These are phyloP conservation scores for Atrichornis clamosus DNA, from an alignment of 2,113 vertebrate genomes.

Conservation along the genomic window DNA sequence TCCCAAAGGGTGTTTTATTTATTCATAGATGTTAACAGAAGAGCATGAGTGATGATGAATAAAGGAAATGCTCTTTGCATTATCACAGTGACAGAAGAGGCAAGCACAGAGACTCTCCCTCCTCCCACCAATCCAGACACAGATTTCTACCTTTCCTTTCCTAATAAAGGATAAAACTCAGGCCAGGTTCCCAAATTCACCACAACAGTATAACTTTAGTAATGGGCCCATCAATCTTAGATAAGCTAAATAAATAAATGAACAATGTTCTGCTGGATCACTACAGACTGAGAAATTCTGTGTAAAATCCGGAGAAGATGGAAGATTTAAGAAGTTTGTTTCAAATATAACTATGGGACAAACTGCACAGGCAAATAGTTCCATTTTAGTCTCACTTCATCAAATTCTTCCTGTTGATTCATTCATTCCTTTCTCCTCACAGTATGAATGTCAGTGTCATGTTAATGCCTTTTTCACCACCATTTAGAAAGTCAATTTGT, in stretches of 20 bases:
- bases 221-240: not conserved
- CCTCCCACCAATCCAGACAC: not conserved
- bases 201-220: not conserved
- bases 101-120: not conserved
- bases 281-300: not conserved
- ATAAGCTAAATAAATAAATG: not conserved
- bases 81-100: not conserved
- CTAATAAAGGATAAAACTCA: not conserved
- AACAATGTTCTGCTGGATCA: not conserved
- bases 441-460: not conserved
- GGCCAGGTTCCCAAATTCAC: not conserved
- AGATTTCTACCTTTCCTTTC: not conserved
- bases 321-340: not conserved
- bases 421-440: not conserved
- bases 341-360: not conserved
- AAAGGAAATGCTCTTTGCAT: not conserved
- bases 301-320: not conserved
- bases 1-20: not conserved
- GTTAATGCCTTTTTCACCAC: not conserved
- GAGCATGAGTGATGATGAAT: not conserved
- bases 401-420: not conserved
- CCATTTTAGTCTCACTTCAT: not conserved
- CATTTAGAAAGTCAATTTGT: not conserved
- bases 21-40: not conserved
- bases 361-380: not conserved